These are phyloP conservation scores for Tetrapedia diversipes DNA, from an alignment of 2,888 invertebrate species.

Conservation along the genomic window DNA sequence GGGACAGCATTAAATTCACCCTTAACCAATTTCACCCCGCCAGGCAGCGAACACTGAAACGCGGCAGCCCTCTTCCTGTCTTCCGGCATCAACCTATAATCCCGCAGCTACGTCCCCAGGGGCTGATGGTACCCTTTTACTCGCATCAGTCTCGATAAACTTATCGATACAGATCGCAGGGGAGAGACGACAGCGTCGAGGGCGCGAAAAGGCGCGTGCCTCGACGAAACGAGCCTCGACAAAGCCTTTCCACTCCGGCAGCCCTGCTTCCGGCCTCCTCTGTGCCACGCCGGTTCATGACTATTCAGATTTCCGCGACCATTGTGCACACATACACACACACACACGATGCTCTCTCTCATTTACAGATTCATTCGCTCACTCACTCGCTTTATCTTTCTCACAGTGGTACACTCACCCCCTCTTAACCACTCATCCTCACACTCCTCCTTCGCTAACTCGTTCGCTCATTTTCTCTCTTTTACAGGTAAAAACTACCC, in stretches of 20 bases:
- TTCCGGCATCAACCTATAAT: constrained; percentile 13
- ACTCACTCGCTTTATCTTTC: too few relatives aligned
- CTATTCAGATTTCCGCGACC: constrained; percentile 46
- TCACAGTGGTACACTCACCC: too few relatives aligned
- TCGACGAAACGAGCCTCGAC: constrained; percentile 1
- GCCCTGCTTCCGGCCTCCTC: not conserved
- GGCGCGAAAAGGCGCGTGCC: constrained; percentile 8
- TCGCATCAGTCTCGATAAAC: constrained; percentile 25
- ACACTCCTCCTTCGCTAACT: too few relatives aligned
- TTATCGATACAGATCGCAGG: constrained; percentile 6
- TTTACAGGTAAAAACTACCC: too few relatives aligned
- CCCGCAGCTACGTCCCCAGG: not conserved
- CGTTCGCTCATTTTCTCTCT: too few relatives aligned
- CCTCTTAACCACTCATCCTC: too few relatives aligned
- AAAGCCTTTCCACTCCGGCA: constrained; percentile 14
- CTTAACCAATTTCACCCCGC: not conserved
- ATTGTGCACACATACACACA: too few relatives aligned
- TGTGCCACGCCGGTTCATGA: constrained; percentile 30
- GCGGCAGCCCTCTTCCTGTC: not conserved
- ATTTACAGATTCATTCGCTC: constrained; percentile 8
- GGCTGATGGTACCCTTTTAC: not conserved
- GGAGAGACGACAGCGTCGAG: not conserved
- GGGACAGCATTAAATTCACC: not conserved
- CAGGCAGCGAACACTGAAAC: not conserved
- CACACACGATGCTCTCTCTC: too few relatives aligned